These are phyloP conservation scores for Metacarcinus magister DNA, from an alignment of 2,888 invertebrate genomes.

Conservation along the genomic window DNA sequence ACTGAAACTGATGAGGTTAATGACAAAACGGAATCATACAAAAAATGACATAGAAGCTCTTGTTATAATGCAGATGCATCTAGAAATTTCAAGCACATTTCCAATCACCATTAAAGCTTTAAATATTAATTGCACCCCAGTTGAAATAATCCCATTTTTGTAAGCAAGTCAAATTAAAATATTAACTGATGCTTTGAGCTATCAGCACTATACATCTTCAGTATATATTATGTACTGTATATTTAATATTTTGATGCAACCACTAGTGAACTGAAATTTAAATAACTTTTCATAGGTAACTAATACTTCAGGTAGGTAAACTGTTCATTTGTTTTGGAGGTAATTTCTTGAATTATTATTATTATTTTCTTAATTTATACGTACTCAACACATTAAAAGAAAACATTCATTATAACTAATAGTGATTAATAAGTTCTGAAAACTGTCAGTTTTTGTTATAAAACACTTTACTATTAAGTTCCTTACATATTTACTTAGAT, in stretches of 20 bases:
- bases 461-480: background rate
- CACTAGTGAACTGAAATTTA: background rate
- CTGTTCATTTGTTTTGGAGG: background rate
- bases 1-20: background rate
- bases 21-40: background rate
- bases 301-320: background rate
- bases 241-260: background rate
- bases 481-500: background rate
- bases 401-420: background rate
- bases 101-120: background rate
- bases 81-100: background rate
- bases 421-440: background rate
- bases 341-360: background rate
- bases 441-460: background rate
- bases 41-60: background rate
- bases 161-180: background rate
- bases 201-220: background rate
- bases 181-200: background rate
- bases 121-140: background rate
- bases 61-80: background rate
- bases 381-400: background rate
- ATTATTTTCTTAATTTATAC: background rate
- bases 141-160: slow-evolving; percentile 21
- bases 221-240: background rate
- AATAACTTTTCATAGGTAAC: background rate